Conservation (phyloP, 1,140 invertebrate genomes). For the Drosophila pachea region DNA sequence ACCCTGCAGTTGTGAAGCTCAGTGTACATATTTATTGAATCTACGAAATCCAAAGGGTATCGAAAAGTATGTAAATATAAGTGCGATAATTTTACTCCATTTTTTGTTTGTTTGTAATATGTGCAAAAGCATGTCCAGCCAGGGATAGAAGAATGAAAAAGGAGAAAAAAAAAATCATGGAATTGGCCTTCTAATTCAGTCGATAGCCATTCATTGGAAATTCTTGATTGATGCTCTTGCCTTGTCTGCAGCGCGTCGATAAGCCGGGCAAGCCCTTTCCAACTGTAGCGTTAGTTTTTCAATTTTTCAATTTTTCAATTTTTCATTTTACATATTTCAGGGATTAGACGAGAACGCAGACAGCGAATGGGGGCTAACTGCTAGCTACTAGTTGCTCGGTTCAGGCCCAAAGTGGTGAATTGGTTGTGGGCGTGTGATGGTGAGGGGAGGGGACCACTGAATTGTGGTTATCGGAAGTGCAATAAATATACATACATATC, state of each 20-base stretch:
- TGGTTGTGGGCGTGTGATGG: no score
- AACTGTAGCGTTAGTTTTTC: constrained; percentile 51
- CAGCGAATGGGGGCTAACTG: background rate
- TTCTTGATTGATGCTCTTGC: constrained; percentile 72
- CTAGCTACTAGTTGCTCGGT: constrained; percentile 8
- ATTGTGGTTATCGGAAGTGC: constrained; percentile 37
- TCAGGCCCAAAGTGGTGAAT: background rate
- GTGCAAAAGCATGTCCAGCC: constrained; percentile 18
- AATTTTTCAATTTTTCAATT: constrained; percentile 58
- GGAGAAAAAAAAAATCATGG: constrained; percentile 28
- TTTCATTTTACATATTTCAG: constrained; percentile 71
- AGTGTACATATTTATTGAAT: no score
- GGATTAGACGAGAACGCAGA: constrained; percentile 43
- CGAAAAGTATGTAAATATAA: constrained; percentile 5
- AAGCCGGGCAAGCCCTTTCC: constrained; percentile 57
- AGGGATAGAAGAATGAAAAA: no score
- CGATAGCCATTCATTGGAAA: constrained; percentile 78
- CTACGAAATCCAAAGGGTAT: background rate
- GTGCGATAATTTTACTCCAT: no score
- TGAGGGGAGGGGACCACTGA: background rate
- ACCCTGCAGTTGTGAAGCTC: background rate
- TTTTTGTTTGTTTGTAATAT: no score
- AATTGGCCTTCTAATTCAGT: constrained; percentile 67
- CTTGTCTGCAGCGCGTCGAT: constrained; percentile 67
- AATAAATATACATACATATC: constrained; percentile 41